Percentiles rank a stretch among this genome's conserved stretches.
Evolutionary conservation across 2,113 vertebrate genomes (phyloP).

Genomic region (Dromas ardeola): DNA sequence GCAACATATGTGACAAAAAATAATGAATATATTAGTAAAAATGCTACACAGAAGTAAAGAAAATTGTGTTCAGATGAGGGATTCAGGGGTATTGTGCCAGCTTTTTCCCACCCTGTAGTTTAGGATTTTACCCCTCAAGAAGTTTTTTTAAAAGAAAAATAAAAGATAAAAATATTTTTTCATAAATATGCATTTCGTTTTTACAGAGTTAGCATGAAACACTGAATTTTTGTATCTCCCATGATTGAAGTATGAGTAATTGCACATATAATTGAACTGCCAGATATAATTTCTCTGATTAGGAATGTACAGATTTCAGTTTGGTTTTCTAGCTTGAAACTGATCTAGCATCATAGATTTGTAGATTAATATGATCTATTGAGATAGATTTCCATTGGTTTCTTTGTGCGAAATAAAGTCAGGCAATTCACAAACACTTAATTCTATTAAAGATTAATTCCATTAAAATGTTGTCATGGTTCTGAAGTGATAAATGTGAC

Average conservation of each 20-base stretch:
- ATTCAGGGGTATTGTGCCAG: neutral
- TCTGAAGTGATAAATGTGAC: conserved; percentile 22
- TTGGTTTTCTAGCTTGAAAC: conserved; percentile 21
- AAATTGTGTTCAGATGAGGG: neutral
- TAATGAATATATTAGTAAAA: neutral
- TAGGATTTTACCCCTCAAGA: neutral
- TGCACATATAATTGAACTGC: conserved; percentile 65
- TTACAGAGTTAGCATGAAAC: conserved; percentile 37
- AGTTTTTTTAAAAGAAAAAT: neutral
- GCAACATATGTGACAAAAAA: neutral
- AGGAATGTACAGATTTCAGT: conserved; percentile 44
- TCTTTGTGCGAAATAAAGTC: conserved; percentile 25
- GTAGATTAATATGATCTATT: conserved; percentile 30
- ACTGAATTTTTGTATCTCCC: conserved; percentile 34
- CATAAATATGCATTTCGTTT: conserved; percentile 43
- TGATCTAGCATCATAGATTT: conserved; percentile 41
- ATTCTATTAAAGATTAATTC: conserved; percentile 58
- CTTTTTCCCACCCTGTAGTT: neutral
- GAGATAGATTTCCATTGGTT: conserved; percentile 31
- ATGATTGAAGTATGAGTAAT: conserved; percentile 64
- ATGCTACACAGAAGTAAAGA: neutral
- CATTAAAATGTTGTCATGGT: conserved; percentile 5
- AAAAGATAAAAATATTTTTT: conserved; percentile 24
- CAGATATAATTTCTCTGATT: conserved; percentile 62
- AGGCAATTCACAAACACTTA: conserved; percentile 3